Percentiles rank a stretch among this genome's conserved stretches.
Evolutionary conservation across 2,888 invertebrate genomes (phyloP).

Genomic region (Drosophila antonietae): DNA sequence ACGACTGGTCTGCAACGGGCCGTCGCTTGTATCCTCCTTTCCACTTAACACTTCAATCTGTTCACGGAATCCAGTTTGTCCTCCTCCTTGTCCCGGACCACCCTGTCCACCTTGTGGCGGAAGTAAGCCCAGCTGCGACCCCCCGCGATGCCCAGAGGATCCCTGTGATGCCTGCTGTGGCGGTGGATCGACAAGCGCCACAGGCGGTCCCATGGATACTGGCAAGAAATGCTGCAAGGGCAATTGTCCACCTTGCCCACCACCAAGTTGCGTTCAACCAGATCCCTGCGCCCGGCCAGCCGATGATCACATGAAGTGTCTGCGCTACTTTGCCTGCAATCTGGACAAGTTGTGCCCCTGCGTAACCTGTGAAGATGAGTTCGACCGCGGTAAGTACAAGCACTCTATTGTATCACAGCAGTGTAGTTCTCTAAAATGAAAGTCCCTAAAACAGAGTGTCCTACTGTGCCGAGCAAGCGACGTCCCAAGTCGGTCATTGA

Average conservation of each 20-base stretch:
- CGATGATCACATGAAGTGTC: conserved; percentile 44
- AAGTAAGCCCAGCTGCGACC: conserved; percentile 4
- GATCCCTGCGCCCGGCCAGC: conserved; percentile 59
- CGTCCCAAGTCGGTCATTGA: conserved; percentile 46
- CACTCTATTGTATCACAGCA: neutral
- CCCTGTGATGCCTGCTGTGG: conserved; percentile 39
- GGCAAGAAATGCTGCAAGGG: conserved; percentile 46
- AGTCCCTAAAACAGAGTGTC: conserved; percentile 50
- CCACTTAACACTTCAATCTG: conserved; percentile 68
- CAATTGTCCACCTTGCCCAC: conserved; percentile 18
- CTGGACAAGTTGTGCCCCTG: conserved; percentile 76
- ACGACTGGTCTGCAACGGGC: conserved; percentile 83
- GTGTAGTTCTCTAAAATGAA: neutral
- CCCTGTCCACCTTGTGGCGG: conserved; percentile 41
- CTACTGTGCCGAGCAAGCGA: conserved; percentile 60
- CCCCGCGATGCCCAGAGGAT: conserved; percentile 22
- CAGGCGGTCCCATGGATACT: conserved; percentile 60
- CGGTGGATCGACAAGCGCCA: conserved; percentile 34
- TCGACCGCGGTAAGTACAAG: conserved; percentile 74
- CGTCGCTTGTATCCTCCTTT: conserved; percentile 81
- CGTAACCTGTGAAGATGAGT: conserved; percentile 80
- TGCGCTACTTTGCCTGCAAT: conserved; percentile 81
- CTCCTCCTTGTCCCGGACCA: conserved; percentile 38
- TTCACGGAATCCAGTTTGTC: conserved; percentile 62
- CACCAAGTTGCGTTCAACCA: conserved; percentile 41